phyloP scores from a whole-genome alignment of 2,113 vertebrate genomes.

The Sclerurus mexicanus region DNA sequence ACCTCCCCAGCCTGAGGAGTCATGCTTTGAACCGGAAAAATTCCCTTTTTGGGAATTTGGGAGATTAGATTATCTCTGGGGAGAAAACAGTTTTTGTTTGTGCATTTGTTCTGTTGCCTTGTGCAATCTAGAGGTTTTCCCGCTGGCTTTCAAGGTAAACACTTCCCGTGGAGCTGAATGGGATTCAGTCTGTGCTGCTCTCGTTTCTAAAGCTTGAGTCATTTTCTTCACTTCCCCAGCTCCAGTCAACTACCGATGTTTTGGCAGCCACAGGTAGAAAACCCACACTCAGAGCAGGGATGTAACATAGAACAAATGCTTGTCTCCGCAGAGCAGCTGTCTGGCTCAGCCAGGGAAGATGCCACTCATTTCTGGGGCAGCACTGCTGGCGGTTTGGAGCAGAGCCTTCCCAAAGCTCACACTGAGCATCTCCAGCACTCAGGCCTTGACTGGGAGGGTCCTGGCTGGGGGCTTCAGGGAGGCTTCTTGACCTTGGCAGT shows the following conservation, averaged over 20 bases:
- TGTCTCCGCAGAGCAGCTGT: background rate
- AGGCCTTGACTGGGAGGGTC: background rate
- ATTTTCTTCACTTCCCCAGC: background rate
- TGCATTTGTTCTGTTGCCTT: background rate
- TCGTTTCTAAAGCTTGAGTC: background rate
- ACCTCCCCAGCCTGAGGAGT: background rate
- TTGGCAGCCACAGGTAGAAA: background rate
- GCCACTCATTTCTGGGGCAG: background rate
- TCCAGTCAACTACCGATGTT: background rate
- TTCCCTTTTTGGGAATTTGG: background rate
- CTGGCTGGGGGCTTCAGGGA: background rate
- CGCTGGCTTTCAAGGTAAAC: background rate
- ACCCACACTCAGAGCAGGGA: background rate
- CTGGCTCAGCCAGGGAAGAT: background rate
- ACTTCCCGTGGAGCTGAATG: background rate
- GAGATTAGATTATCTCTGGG: background rate
- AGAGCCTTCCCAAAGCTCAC: background rate
- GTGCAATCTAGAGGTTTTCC: background rate
- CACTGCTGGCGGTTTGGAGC: background rate
- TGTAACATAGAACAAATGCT: background rate
- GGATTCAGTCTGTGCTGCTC: background rate
- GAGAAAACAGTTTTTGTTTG: background rate
- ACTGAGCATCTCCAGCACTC: background rate
- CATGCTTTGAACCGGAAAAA: background rate
- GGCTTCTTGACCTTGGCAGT: background rate